phyloP scores from a whole-genome alignment of 2,888 invertebrate species.

The Oxytorus armatus region DNA sequence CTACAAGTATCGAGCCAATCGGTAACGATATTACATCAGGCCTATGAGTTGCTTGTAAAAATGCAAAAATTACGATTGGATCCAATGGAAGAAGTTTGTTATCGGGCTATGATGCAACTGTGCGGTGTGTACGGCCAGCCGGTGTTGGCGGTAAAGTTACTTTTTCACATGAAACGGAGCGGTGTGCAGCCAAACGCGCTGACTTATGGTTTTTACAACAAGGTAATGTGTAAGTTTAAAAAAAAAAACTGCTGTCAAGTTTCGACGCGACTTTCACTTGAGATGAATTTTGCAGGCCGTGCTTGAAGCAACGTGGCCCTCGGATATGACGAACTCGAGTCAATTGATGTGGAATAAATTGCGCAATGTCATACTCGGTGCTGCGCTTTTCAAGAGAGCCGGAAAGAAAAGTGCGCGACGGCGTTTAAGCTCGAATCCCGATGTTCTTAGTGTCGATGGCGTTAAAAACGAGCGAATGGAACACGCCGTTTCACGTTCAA shows the following conservation, averaged over 20 bases:
- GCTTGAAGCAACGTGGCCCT: constrained; percentile 97
- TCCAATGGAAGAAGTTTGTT: constrained; percentile 98
- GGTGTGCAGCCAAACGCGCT: constrained; percentile 98
- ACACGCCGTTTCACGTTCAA: constrained; percentile 82
- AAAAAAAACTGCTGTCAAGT: not conserved
- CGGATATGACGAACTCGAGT: constrained; percentile 92
- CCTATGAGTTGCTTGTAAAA: constrained; percentile 94
- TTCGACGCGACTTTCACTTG: not conserved
- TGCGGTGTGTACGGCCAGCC: constrained; percentile 98
- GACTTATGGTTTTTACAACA: constrained; percentile 96
- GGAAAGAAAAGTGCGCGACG: constrained; percentile 87
- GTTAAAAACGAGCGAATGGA: constrained; percentile 79
- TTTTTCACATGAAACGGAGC: constrained; percentile 96
- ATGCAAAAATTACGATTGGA: constrained; percentile 93
- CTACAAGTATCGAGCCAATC: constrained; percentile 86
- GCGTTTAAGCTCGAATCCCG: constrained; percentile 85
- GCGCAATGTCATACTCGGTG: constrained; percentile 95
- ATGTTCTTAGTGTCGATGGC: constrained; percentile 81
- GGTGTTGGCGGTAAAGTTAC: constrained; percentile 95
- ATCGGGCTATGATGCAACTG: constrained; percentile 98
- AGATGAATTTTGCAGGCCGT: constrained; percentile 88
- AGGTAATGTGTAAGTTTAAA: constrained; percentile 72
- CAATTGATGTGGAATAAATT: constrained; percentile 97
- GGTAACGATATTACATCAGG: constrained; percentile 85
- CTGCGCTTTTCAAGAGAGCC: constrained; percentile 94